Conservation (phyloP, 1,140 invertebrate genomes). For the Cepaea nemoralis region DNA sequence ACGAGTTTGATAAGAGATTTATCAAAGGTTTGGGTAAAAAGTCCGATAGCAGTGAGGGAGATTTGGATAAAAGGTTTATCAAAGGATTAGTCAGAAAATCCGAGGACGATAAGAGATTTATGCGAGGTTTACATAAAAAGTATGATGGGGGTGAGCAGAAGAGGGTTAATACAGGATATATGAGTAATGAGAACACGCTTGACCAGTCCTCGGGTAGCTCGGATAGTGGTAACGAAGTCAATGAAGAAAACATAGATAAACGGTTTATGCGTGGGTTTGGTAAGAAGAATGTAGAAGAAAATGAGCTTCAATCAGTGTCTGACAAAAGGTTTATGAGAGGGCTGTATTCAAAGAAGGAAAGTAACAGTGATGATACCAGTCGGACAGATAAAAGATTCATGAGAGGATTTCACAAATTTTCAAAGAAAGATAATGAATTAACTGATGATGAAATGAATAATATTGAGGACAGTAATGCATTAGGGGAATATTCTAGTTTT, state of each 20-base stretch:
- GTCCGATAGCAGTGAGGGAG: not conserved
- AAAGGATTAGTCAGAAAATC: not conserved
- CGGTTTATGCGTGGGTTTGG: not conserved
- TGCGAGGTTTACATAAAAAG: not conserved
- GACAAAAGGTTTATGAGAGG: not conserved
- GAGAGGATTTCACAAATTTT: not conserved
- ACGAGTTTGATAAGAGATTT: conserved; percentile 5
- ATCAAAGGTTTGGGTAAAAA: conserved; percentile 5
- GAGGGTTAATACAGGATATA: not conserved
- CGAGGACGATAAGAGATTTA: conserved; percentile 8
- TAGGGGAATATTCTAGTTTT: too few relatives aligned
- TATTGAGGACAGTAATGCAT: not conserved
- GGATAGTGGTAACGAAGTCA: not conserved
- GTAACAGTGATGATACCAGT: not conserved
- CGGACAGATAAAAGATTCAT: not conserved
- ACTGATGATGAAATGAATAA: not conserved
- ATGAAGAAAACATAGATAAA: not conserved
- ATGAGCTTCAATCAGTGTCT: not conserved
- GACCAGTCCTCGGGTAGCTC: not conserved
- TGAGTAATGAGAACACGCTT: not conserved
- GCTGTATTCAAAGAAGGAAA: not conserved
- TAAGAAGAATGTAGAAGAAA: not conserved
- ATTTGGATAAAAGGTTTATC: not conserved
- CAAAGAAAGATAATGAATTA: not conserved
- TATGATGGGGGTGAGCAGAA: not conserved